A percentile compares a stretch with the other conserved stretches of the same genome.
phyloP scores from a whole-genome alignment of 2,797 vertebrate genomes.

The Selene dorsalis region DNA sequence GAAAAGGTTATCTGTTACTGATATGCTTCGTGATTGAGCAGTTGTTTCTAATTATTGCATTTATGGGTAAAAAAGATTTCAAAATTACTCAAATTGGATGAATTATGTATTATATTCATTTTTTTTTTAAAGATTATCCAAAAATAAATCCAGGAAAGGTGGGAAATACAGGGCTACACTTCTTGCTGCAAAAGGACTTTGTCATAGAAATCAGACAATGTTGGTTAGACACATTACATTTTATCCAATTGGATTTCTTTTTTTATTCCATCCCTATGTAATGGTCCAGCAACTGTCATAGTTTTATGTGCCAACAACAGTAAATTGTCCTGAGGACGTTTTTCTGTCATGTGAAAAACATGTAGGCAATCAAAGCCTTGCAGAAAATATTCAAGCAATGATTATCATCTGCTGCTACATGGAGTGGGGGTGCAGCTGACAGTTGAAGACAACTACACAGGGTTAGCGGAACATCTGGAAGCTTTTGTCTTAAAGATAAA shows the following conservation, averaged over 20 bases:
- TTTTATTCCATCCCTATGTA: constrained; percentile 19
- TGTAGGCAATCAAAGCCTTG: constrained; percentile 62
- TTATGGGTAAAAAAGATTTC: constrained; percentile 12
- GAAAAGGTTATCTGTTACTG: constrained; percentile 46
- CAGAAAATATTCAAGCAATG: constrained; percentile 47
- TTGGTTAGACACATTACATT: constrained; percentile 23
- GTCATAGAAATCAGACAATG: constrained; percentile 13
- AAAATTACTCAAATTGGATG: constrained; percentile 18
- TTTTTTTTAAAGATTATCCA: constrained; percentile 17
- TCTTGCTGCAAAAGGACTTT: not conserved
- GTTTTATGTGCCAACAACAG: constrained; percentile 35
- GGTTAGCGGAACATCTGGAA: constrained; percentile 58
- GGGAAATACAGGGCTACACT: constrained; percentile 20
- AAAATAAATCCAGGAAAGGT: constrained; percentile 9
- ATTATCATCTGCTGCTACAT: constrained; percentile 46
- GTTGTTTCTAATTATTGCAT: constrained; percentile 37
- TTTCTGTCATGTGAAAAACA: constrained; percentile 48
- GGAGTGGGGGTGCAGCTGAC: constrained; percentile 56
- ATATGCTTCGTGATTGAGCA: constrained; percentile 50
- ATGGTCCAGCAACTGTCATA: constrained; percentile 35
- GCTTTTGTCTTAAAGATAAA: constrained; percentile 74
- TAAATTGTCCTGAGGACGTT: constrained; percentile 42
- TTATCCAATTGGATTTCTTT: constrained; percentile 21
- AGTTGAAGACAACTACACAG: constrained; percentile 54
- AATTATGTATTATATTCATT: constrained; percentile 11